Base-by-base conservation (phyloP, 2,888 invertebrate genomes). In the Caenorhabditis angaria region DNA sequence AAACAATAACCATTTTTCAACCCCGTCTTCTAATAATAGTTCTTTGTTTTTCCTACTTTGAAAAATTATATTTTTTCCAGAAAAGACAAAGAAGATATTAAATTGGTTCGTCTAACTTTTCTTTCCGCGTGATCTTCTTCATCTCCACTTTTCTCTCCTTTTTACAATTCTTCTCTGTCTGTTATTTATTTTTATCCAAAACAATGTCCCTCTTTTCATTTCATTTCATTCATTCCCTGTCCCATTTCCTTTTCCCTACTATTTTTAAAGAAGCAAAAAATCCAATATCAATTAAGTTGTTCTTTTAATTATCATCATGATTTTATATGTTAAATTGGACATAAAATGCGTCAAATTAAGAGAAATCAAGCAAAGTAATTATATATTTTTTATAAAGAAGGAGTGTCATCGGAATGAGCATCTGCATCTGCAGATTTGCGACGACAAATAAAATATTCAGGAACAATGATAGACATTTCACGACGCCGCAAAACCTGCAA, bases 361-460 rank as follows among this genome's bases (percentile, higher is more conserved):
- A n/a, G 6, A 18, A 41, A 18, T 41, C 10, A 41, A 41, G 41
- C 10, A 10, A 32, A 50, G 22, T 4, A 20, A 22, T 50, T 22
- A 8, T 6, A 50, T 41, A n/a, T n/a, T n/a, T 18, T 29, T 18
- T 56, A 64, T 24, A 64, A 64, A 18, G 70, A 65, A 14, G 70
- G 61, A 2, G 70, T 51, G 14, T 61, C 60, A 29, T 69, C 69
- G 8, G 61, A 65, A 41, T 41, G 41, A 3, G 41, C 59, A 0
- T 70, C 70, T 2, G 59, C 70, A 24, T 70, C 70, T 3, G 41
- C 41, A 0, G 70, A 70, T 32, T 65, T 65, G 14, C 73, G 61
- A 3, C 80, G 72, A 24, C 76, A 70, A 60, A 80, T 72, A 57
- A 80, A 80, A 57, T 78, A 80, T 61, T 80, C 80, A 8, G 80